These are phyloP conservation scores for Lepidocyrtinus sp. DNA, from an alignment of 2,888 invertebrate species.

Conservation along the genomic window DNA sequence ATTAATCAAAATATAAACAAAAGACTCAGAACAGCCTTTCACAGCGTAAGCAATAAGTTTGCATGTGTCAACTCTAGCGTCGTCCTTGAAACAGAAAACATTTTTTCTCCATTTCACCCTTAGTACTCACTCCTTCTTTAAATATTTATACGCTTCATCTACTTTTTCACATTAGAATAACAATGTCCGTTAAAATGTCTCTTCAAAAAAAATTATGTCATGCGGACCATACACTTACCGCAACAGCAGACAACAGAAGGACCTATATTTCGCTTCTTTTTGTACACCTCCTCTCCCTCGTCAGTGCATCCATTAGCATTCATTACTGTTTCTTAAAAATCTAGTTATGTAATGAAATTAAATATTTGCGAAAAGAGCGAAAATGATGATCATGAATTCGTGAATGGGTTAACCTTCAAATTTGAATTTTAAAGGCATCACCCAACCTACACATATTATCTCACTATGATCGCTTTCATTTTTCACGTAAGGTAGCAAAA, in stretches of 20 bases:
- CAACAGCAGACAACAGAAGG: too few species aligned
- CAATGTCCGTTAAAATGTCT: not conserved
- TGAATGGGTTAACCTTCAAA: not conserved
- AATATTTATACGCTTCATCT: slow-evolving; percentile 7
- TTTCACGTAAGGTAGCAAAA: not conserved
- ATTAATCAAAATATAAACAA: not conserved
- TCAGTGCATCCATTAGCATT: not conserved
- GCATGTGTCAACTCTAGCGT: too few species aligned
- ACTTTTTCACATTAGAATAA: slow-evolving; percentile 10
- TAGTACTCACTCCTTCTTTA: not conserved
- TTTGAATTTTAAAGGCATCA: not conserved
- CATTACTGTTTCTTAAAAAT: not conserved
- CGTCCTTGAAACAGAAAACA: slow-evolving; percentile 5
- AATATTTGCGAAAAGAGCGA: not conserved
- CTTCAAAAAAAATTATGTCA: not conserved
- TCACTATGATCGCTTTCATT: slow-evolving; percentile 8
- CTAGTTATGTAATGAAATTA: not conserved
- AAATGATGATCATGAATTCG: not conserved
- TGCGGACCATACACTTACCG: too few species aligned
- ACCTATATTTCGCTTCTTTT: not conserved
- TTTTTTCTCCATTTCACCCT: not conserved
- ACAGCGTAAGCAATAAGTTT: not conserved
- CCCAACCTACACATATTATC: too few species aligned
- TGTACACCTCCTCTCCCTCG: not conserved
- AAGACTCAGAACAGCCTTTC: not conserved